Evolutionary conservation across 2,797 vertebrate genomes (phyloP), one percentile per base, ranked within the genome.

Genomic region (Diplodus puntazzo): DNA sequence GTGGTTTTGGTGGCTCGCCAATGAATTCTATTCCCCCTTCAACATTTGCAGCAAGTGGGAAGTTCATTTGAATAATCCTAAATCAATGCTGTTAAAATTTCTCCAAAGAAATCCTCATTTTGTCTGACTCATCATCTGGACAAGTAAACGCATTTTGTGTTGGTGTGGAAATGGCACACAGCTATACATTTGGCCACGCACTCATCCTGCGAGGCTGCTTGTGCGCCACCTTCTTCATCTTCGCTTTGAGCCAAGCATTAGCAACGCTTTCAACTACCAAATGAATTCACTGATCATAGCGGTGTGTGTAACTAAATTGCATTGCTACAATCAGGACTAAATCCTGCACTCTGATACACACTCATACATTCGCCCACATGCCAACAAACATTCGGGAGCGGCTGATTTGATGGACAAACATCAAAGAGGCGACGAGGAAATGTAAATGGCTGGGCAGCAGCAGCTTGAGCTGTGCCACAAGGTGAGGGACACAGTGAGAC

Each of bases 401-500:
- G 48, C 49, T 69, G 67, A 83, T 48, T 46, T 73, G 75, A 82
- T 65, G 67, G 78, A 81, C 65, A 78, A 86, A 88, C 87, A 89
- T 91, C 84, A 89, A 87, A 85, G 69, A 71, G 69, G 70, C 69
- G 45, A 42, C 6, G 6, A 59, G 73, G 69, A 87, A 84, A 77
- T 83, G 66, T 39, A 91, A 88, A 83, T 69, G 73, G 71, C 66
- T 55, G 43, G 75, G 74, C 73, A 69, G 79, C 83, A 58, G 79
- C 69, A 62, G 77, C 79, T 82, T 20, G 79, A 87, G 81, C 84
- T 58, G 76, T 88, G 87, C 82, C 85, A 84, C 87, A 87, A 92
- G 92, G 92, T 92, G 89, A 90, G 83, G 82, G 80, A 84, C 77
- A 73, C 79, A 85, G 87, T 94, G 94, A 94, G 90, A 84, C 90